Base-by-base conservation (phyloP, 2,113 vertebrate genomes). In the Oncorhynchus nerka region DNA sequence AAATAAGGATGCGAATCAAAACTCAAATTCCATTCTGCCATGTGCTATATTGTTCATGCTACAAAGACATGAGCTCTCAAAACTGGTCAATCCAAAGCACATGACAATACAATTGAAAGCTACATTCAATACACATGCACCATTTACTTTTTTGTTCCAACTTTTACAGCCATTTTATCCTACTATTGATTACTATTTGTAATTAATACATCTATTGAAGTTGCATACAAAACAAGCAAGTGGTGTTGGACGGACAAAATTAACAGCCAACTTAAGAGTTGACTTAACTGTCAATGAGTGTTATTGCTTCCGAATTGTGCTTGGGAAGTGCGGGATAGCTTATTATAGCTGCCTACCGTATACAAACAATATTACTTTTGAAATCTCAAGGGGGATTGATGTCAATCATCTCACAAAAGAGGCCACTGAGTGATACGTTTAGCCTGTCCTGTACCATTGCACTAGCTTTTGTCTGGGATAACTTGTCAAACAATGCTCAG, bases 291-390 rank as follows among this genome's bases (percentile, higher is more conserved):
- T 70, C 67, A 70, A 77, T 24, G n/a, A 77, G 65, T 45, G 71
- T 90, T 93, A 93, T 92, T 92, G 92, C 92, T 92, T 85, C 30
- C 83, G 80, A 85, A 83, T 88, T 88, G 84, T 92, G 87, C 90
- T 88, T 86, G 81, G 86, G 87, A 87, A 89, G 84, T 86, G 71
- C 22, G 57, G 77, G 81, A 78, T 88, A 90, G 87, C 87, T 92
- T 92, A 67, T 92, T 92, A 67, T 92, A 88, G 90, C 51, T 55
- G 51, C 15, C 15, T 88, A 84, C 81, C 79, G 83, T 89, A 75
- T 79, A 61, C 20, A 22, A 67, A 76, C 16, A 19, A 16, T 39
- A 75, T 80, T 39, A 74, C 73, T 57, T 59, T 81, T 79, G 75
- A 78, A 78, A 32, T 84, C 69, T 78, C 59, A 87, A 79, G 84